phyloP scores from a whole-genome alignment of 2,888 invertebrate genomes.

The Apoderus coryli region DNA sequence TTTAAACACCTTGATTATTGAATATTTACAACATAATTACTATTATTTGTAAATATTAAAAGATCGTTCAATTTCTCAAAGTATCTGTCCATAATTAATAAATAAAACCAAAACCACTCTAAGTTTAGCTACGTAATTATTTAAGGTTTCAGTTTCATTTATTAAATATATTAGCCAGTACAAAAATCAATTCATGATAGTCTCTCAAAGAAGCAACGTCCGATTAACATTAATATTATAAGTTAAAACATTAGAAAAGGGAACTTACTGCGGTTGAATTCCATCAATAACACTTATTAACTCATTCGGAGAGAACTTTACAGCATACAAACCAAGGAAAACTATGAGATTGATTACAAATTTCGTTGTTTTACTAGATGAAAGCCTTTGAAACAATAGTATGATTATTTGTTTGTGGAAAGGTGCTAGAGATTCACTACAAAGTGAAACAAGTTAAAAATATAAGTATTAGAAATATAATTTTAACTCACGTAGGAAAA shows the following conservation, averaged over 20 bases:
- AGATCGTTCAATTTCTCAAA: too few relatives aligned
- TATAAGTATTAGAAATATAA: not conserved
- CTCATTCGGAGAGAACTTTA: slow-evolving; percentile 61
- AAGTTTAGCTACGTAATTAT: too few relatives aligned
- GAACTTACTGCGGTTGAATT: slow-evolving; percentile 66
- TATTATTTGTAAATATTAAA: too few relatives aligned
- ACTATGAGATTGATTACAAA: slow-evolving; percentile 82
- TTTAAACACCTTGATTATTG: too few relatives aligned
- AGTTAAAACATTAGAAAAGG: slow-evolving; percentile 4
- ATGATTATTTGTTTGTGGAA: slow-evolving; percentile 81
- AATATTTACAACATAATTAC: too few relatives aligned
- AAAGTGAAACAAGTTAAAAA: slow-evolving; percentile 19
- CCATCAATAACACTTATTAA: slow-evolving; percentile 69
- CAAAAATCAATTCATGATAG: slow-evolving; percentile 7
- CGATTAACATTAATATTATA: not conserved
- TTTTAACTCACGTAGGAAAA: slow-evolving; percentile 57
- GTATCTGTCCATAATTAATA: too few relatives aligned
- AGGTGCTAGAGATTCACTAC: slow-evolving; percentile 54
- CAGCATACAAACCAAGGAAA: slow-evolving; percentile 76
- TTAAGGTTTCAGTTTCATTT: too few relatives aligned
- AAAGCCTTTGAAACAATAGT: slow-evolving; percentile 83
- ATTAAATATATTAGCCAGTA: slow-evolving; percentile 2
- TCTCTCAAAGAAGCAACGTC: too few relatives aligned
- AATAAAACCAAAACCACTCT: too few relatives aligned
- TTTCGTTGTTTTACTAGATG: slow-evolving; percentile 89